Base-by-base conservation (phyloP, 2,888 invertebrate genomes). In the Osmoderma eremita region DNA sequence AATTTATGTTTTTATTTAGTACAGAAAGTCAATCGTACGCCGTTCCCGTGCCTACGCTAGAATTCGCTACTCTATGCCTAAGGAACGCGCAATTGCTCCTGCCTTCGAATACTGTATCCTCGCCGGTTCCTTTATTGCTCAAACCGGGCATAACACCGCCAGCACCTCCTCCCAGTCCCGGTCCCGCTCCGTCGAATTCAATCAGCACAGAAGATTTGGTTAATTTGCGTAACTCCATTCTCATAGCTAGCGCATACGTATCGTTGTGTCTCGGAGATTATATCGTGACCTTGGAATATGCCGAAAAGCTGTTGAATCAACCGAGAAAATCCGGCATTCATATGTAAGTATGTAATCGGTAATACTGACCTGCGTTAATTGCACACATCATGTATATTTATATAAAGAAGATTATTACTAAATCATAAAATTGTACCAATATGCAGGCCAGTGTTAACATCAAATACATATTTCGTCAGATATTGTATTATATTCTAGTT, bases 31-130 rank as follows among this genome's bases (percentile, higher is more conserved):
- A 92, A 75, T 91, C 93, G 0, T 91, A 91, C 76, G 94, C 94
- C 1, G 92, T 95, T 72, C 95, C 96, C 15, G 91, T 92, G 56
- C 88, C 95, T 4, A 94, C 93, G 5, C 82, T 97, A 73, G 95
- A 96, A 83, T 97, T 97, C 85, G 96, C 94, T 2, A 90, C 91
- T 0, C 83, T 96, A 22, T 97, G 97, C 82, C 83, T 97, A 63
- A 88, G 92, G 72, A 97, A 96, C 83, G 95, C 97, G 10, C 83
- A 91, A 36, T 85, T 88, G 6, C 83, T 94, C 61, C 82, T 95
- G 38, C 90, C 90, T 0, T 84, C 86, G 22, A 86, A 81, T 63
- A 77, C 78, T 12, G 77, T 76, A 3, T 68, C 76, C 2, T 76
- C 79, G 13, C 79, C 80, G 6, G 86, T 86, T 10, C 80, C 83